Evolutionary conservation across 1,140 invertebrate genomes (phyloP), one percentile per base, ranked within the genome.

Genomic region (Aphidius gifuensis): DNA sequence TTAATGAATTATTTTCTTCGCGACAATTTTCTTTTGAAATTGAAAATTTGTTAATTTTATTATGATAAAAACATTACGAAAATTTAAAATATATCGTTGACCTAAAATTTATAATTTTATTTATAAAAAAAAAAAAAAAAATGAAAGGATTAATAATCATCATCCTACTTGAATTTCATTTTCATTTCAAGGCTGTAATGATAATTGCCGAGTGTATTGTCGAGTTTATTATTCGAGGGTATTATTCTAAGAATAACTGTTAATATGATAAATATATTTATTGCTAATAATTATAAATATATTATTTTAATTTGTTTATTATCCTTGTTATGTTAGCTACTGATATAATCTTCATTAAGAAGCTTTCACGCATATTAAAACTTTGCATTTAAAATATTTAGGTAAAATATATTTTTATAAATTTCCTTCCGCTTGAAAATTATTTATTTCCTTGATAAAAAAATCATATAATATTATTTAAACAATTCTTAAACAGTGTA

Each of bases 371-470:
- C 66, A 67, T 65, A 69, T 45, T 56, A 64, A 61, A 58, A 71
- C 64, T 56, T 57, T 16, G 16, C 16, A 16, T 16, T 16, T 16
- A 16, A 32, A 32, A 32, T 32, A 32, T 32, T 32, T 32, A 32
- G 23, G 23, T 32, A 32, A 32, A 32, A 3, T 32, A 32, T 16
- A 32, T 32, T 32, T 32, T 3, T 32, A 32, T 32, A 32, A 60
- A 67, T 74, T 74, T 76, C 70, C 73, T 76, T 76, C 73, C 73
- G 69, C 68, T 71, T 74, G 72, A 66, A 61, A 68, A 66, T 68
- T 60, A 60, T 65, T 61, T 32, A 32, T 32, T 32, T 32, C 23
- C 23, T 32, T 32, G 23, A 32, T 32, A 4, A 32, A 3, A 32
- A 32, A 32, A 32, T 32, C 4, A 32, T 32, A 3, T 32, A 32